Evolutionary conservation across 2,888 invertebrate species (phyloP), one percentile per base, ranked within the genome.

Genomic region (Pycnomerus fuliginosus): DNA sequence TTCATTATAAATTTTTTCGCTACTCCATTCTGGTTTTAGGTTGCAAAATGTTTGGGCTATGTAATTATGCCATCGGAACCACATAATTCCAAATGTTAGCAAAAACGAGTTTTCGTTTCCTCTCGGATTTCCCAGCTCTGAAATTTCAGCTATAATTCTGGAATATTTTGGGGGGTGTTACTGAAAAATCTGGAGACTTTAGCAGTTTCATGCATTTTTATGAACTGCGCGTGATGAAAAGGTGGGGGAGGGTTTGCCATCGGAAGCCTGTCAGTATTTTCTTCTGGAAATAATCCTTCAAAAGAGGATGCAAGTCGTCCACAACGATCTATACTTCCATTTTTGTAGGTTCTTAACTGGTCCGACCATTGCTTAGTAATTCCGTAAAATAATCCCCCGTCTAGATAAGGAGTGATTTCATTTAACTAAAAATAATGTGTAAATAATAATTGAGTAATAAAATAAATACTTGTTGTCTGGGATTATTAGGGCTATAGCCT

Each of bases 301-400:
- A 70, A 55, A 5, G 71, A 69, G 24, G 64, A 70, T 5, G 76
- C 77, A n/a, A 77, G 56, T 16, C 65, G 56, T 7, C 78, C 78
- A 48, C 71, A 48, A 12, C 65, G 61, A 52, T 72, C 74, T 7
- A 78, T 49, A 1, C 65, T 68, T n/a, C 78, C 79, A 51, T 75
- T 71, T 12, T 62, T 53, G 45, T 74, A 72, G 2, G 72, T 72
- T 34, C 80, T 60, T 22, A 80, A 65, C 16, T 74, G 70, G 62
- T 80, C 78, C 1, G 79, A 70, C 79, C 80, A 80, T 24, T 76
- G 75, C 57, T 78, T 79, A 4, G 76, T 73, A 1, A 75, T 75
- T 1, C 80, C 81, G 61, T 82, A 82, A 43, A 79, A 72, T n/a
- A 80, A 67, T 7, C 78, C 79, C 1, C 80, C 81, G 59, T 82